phyloP scores from a whole-genome alignment of 1,140 invertebrate genomes.

The Drosophila burlai region DNA sequence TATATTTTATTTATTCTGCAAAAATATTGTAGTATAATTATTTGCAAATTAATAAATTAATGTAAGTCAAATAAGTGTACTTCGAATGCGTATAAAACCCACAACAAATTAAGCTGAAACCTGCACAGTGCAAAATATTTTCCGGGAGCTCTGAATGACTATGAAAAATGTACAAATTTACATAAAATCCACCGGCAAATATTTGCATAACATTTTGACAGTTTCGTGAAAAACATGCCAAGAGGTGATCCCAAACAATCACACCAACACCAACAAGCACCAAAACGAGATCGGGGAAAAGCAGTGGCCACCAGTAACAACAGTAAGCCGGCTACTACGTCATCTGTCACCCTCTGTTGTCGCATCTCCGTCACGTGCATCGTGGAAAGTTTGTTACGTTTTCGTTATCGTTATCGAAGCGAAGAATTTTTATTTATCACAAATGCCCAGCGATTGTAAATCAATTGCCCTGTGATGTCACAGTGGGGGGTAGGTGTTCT shows the following conservation, averaged over 20 bases:
- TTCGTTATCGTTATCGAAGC: slow-evolving; percentile 17
- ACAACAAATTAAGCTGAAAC: slow-evolving; percentile 34
- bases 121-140: slow-evolving; percentile 42
- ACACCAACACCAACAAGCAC: slow-evolving; percentile 29
- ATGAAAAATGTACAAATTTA: slow-evolving; percentile 60
- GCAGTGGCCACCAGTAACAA: slow-evolving; percentile 29
- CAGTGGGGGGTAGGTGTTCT: slow-evolving; percentile 6
- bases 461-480: slow-evolving; percentile 53
- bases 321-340: slow-evolving; percentile 26
- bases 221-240: slow-evolving; percentile 78
- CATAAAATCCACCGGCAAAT: slow-evolving; percentile 70
- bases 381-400: slow-evolving; percentile 67
- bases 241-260: slow-evolving; percentile 66
- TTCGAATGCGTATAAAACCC: too few relatives aligned
- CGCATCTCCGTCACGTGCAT: slow-evolving; percentile 54
- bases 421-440: slow-evolving; percentile 59
- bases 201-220: slow-evolving; percentile 80
- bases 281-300: slow-evolving; percentile 2
- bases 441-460: slow-evolving; percentile 62
- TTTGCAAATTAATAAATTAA: too few relatives aligned
- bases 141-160: slow-evolving; percentile 37
- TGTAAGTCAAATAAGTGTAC: too few relatives aligned
- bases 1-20: too few relatives aligned
- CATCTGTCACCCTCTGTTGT: slow-evolving; percentile 48
- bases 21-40: too few relatives aligned